Evolutionary conservation across 2,888 invertebrate genomes (phyloP), one percentile per base, ranked within the genome.

Genomic region (Epinotia brunnichana): DNA sequence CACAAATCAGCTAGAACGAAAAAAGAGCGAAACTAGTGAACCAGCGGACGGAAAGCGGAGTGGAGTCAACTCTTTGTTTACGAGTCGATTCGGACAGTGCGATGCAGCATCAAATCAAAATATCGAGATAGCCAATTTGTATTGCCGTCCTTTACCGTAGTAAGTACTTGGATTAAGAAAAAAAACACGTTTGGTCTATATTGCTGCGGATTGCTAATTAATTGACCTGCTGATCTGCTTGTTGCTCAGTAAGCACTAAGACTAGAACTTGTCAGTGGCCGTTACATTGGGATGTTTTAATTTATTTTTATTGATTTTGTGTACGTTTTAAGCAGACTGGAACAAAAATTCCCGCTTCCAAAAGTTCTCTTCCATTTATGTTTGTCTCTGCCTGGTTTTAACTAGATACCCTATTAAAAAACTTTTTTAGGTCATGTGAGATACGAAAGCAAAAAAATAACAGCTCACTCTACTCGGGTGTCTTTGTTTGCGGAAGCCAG

Each of bases 61-160:
- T 86, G 86, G 87, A 87, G 85, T 83, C 84, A 81, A 82, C 81
- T 82, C 83, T 85, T 87, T 87, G 88, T 90, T 90, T 88, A 86
- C 85, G 85, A 84, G 83, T 83, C 84, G 79, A 81, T 81, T 81
- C 80, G 81, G 79, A 39, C n/a, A 7, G 21, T 29, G 19, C 11
- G 29, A 29, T 41, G 41, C 13, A 66, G 24, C 19, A 51, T n/a
- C n/a, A 48, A 5, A 60, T 54, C 17, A 57, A 15, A 19, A 1
- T 39, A 60, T 51, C 57, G 15, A 57, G 9, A 11, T n/a, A 29
- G n/a, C 21, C 51, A 59, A 35, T 24, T 41, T 9, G 17, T 62
- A 59, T 64, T 39, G 21, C 64, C 41, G 19, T 71, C 60, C 35
- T 54, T 60, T 66, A 3, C 29, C 24, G 19, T 15, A 15, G 53